phyloP scores from a whole-genome alignment of 1,140 invertebrate genomes.

The Zaprionus capensis region DNA sequence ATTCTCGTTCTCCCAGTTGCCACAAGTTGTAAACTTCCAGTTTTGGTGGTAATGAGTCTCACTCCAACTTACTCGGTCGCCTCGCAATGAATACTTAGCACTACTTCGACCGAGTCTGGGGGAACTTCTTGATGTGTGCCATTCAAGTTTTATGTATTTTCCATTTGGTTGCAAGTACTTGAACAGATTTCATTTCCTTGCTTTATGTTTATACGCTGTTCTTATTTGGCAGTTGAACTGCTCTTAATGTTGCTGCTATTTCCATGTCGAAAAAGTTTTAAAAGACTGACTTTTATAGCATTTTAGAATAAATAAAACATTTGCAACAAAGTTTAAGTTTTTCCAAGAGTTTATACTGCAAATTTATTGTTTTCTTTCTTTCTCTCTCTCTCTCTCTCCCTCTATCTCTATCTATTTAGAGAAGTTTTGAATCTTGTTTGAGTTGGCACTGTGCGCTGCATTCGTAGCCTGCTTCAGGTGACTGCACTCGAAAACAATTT shows the following conservation, averaged over 20 bases:
- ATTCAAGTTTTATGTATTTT: constrained; percentile 11
- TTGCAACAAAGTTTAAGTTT: background rate
- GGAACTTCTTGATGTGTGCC: constrained; percentile 20
- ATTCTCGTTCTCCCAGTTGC: background rate
- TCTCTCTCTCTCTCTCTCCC: background rate
- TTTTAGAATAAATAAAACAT: background rate
- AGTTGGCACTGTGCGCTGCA: background rate
- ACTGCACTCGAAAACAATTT: constrained; percentile 61
- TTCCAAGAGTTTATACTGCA: background rate
- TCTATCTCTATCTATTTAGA: background rate
- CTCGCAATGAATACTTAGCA: background rate
- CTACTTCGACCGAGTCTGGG: background rate
- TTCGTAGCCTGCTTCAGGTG: background rate
- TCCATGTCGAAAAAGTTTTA: background rate
- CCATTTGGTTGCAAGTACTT: background rate
- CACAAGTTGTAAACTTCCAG: constrained; percentile 7
- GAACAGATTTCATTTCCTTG: background rate
- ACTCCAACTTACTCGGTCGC: background rate
- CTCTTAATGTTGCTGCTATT: background rate
- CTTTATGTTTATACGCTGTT: background rate
- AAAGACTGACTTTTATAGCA: background rate
- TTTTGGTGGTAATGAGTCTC: background rate
- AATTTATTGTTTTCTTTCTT: background rate
- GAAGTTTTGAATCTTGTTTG: background rate
- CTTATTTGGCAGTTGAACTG: background rate